Base-by-base conservation (phyloP, 2,797 vertebrate species). In the Knipowitschia caucasica region DNA sequence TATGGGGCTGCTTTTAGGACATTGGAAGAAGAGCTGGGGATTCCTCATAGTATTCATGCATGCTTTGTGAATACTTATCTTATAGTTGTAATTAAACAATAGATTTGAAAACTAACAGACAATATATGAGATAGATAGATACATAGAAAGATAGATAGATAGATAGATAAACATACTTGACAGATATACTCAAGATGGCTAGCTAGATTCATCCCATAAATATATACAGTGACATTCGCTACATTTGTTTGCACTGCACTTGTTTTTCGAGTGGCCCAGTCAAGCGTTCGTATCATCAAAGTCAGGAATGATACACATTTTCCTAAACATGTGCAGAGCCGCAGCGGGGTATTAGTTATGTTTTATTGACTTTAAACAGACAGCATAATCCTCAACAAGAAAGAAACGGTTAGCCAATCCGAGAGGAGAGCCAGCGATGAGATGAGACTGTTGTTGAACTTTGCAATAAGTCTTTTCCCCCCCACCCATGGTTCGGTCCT, bases 331-430 rank as follows among this genome's bases (percentile, higher is more conserved):
- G 59, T 26, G 29, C 36, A 63, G 23, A 42, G 52, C 44, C 56
- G 21, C 21, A 17, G 5, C 65, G 43, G 72, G 25, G 62, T 29
- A 67, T 62, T 20, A 57, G 21, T 78, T 11, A 34, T 65, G 56
- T 63, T 42, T 18, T 69, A 67, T 62, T 69, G 62, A 72, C 61
- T 74, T 74, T 61, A 66, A 56, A 52, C 46, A 6, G 59, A 74
- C 62, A 44, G 45, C 7, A 38, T 77, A 72, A 77, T 80, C 65
- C 56, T 53, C 31, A 45, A 61, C 73, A 75, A 79, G 73, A 50
- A 20, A 20, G 40, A 57, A 62, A 64, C 39, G 42, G 38, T 69
- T 53, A 69, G 52, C 29, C 44, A 62, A 55, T 64, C 56, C 27
- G 45, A 46, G 46, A 38, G 18, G 43, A 10, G 11, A 50, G 4